Evolutionary conservation across 2,113 vertebrate genomes (phyloP).

Genomic region (Podiceps cristatus): DNA sequence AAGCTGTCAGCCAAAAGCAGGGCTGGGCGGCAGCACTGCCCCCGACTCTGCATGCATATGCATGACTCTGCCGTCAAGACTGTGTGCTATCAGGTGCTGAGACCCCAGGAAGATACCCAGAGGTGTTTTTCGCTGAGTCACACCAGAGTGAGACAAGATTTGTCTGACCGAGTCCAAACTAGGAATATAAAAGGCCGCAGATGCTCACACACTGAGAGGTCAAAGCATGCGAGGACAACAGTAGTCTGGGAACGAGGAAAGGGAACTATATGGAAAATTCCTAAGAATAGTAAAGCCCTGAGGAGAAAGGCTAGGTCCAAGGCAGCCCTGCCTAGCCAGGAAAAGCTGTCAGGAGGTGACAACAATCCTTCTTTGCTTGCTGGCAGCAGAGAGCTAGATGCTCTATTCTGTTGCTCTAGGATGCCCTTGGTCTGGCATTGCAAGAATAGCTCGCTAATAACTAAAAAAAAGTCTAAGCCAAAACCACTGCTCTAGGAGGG

Average conservation of each 20-base stretch:
- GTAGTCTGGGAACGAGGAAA: conserved; percentile 54
- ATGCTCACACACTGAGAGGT: not conserved
- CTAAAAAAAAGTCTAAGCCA: not conserved
- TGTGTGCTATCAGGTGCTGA: not conserved
- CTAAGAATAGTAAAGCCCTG: conserved; percentile 44
- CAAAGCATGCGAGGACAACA: not conserved
- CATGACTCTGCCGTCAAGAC: not conserved
- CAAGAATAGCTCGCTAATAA: not conserved
- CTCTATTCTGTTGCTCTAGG: not conserved
- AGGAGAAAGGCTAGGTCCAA: conserved; percentile 20
- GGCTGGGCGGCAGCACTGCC: not conserved
- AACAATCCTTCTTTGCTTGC: conserved; percentile 15
- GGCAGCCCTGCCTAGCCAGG: not conserved
- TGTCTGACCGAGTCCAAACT: not conserved
- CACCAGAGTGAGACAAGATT: not conserved
- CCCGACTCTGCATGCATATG: not conserved
- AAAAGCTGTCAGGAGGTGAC: conserved; percentile 40
- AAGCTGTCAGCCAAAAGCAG: not conserved
- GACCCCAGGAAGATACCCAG: not conserved
- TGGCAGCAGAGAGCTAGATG: not conserved
- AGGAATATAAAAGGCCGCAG: not conserved
- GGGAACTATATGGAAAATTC: conserved; percentile 47
- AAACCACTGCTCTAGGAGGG: not conserved
- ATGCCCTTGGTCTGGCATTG: not conserved
- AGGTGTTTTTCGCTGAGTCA: not conserved